Base-by-base conservation (phyloP, 2,888 invertebrate species). In the Dugesia japonica region DNA sequence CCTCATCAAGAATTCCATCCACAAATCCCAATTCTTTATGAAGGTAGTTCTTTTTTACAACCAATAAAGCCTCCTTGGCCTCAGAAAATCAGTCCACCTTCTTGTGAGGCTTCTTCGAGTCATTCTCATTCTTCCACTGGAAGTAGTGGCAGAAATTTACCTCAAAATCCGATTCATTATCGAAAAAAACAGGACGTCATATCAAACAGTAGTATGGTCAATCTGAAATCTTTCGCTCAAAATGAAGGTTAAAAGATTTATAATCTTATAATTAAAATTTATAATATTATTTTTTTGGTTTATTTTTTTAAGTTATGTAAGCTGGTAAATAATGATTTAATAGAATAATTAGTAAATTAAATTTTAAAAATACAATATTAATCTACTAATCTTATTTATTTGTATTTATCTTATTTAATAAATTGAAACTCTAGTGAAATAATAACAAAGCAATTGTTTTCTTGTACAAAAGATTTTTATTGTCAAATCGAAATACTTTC, bases 51-150 rank as follows among this genome's bases (percentile, higher is more conserved):
- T 13, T 56, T 56, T 23, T n/a, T 56, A 9, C 56, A 56, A 56
- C 56, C 56, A 20, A 23, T n/a, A 23, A n/a, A 9, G 56, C 56
- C 17, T 56, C n/a, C 56, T n/a, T 56, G 56, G 56, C n/a, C 56
- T 56, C 56, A 56, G 56, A 56, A 56, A 56, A 23, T 56, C 1
- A 56, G 56, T 56, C 56, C 56, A 9, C 56, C 56, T 13, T 56
- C 56, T 56, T 56, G 56, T 23, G 56, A 56, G 56, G 56, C 56
- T 20, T 56, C 56, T 56, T 56, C 56, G 23, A 56, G 56, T 56
- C 56, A 56, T 56, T 56, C 56, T 56, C 56, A 56, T n/a, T 56
- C 56, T 56, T 56, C 56, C 17, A 56, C 56, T 23, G 56, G 56
- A 13, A 56, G 56, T n/a, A 56, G 56, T 56, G n/a, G 56, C 7